These are phyloP conservation scores for Pipa parva DNA, from an alignment of 2,113 vertebrate genomes.

Conservation along the genomic window DNA sequence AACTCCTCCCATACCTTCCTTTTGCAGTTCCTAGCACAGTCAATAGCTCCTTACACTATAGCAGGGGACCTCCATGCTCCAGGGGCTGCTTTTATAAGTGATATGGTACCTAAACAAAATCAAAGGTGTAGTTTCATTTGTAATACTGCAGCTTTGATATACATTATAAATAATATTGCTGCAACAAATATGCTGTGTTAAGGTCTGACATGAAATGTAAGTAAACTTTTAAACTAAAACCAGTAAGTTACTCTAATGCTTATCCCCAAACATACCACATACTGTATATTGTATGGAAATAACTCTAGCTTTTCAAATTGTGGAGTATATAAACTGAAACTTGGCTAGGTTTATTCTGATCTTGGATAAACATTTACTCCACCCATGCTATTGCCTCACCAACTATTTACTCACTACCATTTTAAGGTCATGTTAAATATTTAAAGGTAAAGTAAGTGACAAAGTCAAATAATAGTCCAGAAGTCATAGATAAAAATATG, in stretches of 20 bases:
- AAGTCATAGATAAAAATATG: neutral
- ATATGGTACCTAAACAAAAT: too few relatives aligned
- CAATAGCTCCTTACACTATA: too few relatives aligned
- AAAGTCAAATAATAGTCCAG: constrained; percentile 1
- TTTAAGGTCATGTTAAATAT: constrained; percentile 39
- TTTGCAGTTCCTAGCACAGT: too few relatives aligned
- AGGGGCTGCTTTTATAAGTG: too few relatives aligned
- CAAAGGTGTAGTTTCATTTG: too few relatives aligned
- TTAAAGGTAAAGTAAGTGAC: neutral
- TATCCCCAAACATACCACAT: neutral
- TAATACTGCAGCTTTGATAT: too few relatives aligned
- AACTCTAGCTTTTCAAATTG: neutral
- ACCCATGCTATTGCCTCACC: constrained; percentile 13
- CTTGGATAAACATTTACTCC: constrained; percentile 26
- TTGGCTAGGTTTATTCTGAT: constrained; percentile 24
- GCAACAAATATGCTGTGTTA: too few relatives aligned
- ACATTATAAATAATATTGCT: neutral
- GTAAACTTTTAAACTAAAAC: too few relatives aligned
- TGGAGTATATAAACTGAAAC: neutral
- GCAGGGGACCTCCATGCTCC: too few relatives aligned
- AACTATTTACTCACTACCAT: constrained; percentile 37
- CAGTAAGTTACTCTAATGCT: too few relatives aligned
- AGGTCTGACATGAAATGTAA: too few relatives aligned
- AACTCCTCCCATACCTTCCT: too few relatives aligned
- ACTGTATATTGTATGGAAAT: neutral